Conservation (phyloP, 2,113 vertebrate species). For the Nycticebus coucang region DNA sequence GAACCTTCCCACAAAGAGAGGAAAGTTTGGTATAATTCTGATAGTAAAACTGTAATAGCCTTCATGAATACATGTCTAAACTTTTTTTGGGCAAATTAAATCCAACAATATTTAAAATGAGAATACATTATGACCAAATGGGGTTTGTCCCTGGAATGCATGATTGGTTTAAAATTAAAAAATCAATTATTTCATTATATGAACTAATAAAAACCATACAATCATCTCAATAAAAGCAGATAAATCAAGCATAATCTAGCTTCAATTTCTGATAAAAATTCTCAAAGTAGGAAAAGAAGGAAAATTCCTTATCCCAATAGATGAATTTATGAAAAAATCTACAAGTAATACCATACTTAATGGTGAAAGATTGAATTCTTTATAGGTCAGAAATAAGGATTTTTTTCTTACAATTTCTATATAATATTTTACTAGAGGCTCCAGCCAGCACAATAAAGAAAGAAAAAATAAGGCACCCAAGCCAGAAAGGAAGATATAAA, state of each 20-base stretch:
- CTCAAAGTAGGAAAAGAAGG: not conserved
- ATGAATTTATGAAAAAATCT: not conserved
- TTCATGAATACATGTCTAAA: not conserved
- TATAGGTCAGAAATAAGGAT: not conserved
- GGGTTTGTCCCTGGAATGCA: not conserved
- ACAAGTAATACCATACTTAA: not conserved
- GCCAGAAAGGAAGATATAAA: not conserved
- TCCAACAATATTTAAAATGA: not conserved
- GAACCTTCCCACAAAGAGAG: not conserved
- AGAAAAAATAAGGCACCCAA: not conserved
- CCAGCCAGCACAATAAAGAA: not conserved
- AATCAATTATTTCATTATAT: not conserved
- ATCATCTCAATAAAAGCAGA: not conserved
- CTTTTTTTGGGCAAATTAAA: constrained; percentile 1
- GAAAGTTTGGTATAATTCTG: not conserved
- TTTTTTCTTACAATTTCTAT: not conserved
- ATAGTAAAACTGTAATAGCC: not conserved
- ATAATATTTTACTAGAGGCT: not conserved
- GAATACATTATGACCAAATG: not conserved
- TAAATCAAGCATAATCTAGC: not conserved
- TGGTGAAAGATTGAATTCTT: not conserved
- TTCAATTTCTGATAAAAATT: not conserved
- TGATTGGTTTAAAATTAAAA: constrained; percentile 9
- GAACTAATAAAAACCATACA: not conserved
- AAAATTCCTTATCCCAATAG: not conserved